A percentile compares a stretch with the other conserved stretches of the same genome.
These are phyloP conservation scores for Hylaeus anthracinus DNA, from an alignment of 1,140 invertebrate genomes.

Conservation along the genomic window DNA sequence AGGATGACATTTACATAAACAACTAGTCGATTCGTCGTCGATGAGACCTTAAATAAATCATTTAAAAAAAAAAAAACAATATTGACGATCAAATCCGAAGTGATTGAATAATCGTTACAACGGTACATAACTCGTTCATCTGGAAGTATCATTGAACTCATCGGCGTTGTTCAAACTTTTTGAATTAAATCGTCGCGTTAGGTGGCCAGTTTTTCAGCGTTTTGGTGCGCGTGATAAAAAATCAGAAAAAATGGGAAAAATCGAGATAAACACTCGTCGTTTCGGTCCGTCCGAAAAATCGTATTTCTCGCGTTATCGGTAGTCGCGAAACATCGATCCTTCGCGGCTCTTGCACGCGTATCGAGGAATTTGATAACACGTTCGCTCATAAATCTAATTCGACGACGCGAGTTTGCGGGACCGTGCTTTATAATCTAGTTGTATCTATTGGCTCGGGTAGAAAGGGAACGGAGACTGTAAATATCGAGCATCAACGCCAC, in stretches of 20 bases:
- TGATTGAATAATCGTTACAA: no score
- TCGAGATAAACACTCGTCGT: background rate
- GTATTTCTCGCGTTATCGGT: background rate
- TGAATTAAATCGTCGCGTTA: background rate
- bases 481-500: background rate
- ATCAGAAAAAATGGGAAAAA: background rate
- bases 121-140: background rate
- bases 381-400: constrained; percentile 7
- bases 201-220: no score
- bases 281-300: background rate
- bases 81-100: no score
- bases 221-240: background rate
- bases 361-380: background rate
- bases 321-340: background rate
- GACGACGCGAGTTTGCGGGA: constrained; percentile 10
- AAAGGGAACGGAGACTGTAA: constrained; percentile 8
- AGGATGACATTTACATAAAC: no score
- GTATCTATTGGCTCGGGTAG: background rate
- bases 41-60: no score
- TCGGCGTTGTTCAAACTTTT: background rate
- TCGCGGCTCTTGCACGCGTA: background rate
- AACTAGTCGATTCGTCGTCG: no score
- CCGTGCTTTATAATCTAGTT: constrained; percentile 12
- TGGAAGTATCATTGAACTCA: background rate
- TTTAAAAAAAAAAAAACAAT: no score